Evolutionary conservation across 1,140 invertebrate species (phyloP).

Genomic region (Ceratosolen fusciceps): DNA sequence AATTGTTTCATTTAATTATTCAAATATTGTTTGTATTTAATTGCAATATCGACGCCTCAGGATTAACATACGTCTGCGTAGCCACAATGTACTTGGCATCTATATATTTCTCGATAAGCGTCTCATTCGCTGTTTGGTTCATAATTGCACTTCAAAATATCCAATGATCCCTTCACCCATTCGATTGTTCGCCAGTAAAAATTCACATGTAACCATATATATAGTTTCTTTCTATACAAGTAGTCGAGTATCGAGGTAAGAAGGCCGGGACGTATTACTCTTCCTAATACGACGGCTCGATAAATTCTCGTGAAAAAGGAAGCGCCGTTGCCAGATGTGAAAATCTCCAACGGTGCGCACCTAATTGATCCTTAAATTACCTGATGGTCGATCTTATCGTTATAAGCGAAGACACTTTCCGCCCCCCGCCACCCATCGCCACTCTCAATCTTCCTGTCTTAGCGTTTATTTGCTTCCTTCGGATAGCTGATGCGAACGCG

Average conservation of each 20-base stretch:
- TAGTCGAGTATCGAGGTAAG: background rate
- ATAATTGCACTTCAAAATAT: background rate
- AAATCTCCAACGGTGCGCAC: background rate
- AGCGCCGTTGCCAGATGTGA: background rate
- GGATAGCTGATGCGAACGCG: background rate
- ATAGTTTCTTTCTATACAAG: background rate
- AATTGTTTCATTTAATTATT: background rate
- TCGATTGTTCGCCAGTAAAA: background rate
- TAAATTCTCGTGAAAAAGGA: background rate
- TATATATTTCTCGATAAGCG: background rate
- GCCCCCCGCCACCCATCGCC: too few species aligned
- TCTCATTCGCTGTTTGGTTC: background rate
- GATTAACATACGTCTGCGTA: background rate
- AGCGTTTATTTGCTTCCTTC: background rate
- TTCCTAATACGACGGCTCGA: background rate
- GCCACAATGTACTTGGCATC: background rate
- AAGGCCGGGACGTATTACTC: background rate
- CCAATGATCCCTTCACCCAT: background rate
- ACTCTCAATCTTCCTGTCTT: background rate
- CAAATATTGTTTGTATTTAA: background rate
- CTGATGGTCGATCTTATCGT: slow-evolving; percentile 36
- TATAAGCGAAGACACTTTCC: background rate
- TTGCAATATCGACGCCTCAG: background rate
- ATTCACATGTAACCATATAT: background rate
- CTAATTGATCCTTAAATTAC: slow-evolving; percentile 50